phyloP scores from a whole-genome alignment of 2,797 vertebrate genomes.

The Schizopygopsis pylzovi region DNA sequence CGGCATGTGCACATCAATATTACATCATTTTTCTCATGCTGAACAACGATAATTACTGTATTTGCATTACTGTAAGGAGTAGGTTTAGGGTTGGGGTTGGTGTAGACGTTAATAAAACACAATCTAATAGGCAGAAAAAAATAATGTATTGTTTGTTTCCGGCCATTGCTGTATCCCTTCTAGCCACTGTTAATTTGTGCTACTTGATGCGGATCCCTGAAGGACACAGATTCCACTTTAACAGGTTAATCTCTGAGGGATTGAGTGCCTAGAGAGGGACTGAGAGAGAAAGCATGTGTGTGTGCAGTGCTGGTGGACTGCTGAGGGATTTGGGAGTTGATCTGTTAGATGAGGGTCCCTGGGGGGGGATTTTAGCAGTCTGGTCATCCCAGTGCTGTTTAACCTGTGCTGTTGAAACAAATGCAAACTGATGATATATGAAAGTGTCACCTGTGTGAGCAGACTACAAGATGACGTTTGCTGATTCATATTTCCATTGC shows the following conservation, averaged over 20 bases:
- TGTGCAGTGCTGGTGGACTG: slow-evolving; percentile 46
- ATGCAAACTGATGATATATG: slow-evolving; percentile 60
- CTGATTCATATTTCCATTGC: neutral
- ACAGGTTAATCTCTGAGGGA: slow-evolving; percentile 59
- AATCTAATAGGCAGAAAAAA: too few species aligned
- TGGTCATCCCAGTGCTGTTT: slow-evolving; percentile 69
- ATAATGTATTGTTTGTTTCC: too few species aligned
- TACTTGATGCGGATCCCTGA: slow-evolving; percentile 52
- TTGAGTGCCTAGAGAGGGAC: slow-evolving; percentile 32
- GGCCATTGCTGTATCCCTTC: too few species aligned
- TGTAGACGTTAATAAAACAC: too few species aligned
- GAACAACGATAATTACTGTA: neutral
- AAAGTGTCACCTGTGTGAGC: slow-evolving; percentile 49
- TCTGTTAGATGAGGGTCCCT: slow-evolving; percentile 38
- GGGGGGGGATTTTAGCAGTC: slow-evolving; percentile 54
- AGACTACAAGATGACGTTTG: neutral
- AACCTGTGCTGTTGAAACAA: slow-evolving; percentile 68
- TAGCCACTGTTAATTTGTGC: slow-evolving; percentile 58
- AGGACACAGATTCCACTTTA: slow-evolving; percentile 54
- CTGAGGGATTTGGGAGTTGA: slow-evolving; percentile 37
- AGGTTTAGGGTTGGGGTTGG: too few species aligned
- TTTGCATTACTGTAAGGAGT: neutral
- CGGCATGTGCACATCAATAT: too few species aligned
- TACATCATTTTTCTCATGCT: too few species aligned
- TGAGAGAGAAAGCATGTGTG: neutral